A percentile compares a stretch with the other conserved stretches of the same genome.
Conservation (phyloP, 2,113 vertebrate genomes). For the Callocephalon fimbriatum region DNA sequence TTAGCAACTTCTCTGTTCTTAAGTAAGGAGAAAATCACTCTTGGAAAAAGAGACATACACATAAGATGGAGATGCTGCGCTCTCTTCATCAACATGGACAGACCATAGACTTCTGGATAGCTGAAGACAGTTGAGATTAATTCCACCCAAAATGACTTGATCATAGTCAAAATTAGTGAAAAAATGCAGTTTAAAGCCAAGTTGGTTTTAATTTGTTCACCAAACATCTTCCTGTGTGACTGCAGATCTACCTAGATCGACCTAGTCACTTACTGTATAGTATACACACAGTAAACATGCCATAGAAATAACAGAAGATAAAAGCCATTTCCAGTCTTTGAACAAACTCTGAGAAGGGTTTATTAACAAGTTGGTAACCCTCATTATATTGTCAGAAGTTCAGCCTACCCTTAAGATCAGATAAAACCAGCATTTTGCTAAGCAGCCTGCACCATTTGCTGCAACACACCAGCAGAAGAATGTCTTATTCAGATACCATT, state of each 20-base stretch:
- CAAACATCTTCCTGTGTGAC: background rate
- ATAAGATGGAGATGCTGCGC: fast-evolving
- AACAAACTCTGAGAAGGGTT: background rate
- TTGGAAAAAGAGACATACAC: background rate
- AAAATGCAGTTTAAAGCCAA: background rate
- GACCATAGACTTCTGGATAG: background rate
- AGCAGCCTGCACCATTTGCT: background rate
- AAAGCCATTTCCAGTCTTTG: background rate
- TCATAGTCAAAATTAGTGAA: background rate
- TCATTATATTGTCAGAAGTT: background rate
- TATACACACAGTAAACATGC: background rate
- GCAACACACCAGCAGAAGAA: background rate
- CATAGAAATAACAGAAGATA: background rate
- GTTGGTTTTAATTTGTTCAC: background rate
- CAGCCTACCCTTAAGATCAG: background rate
- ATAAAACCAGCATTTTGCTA: background rate
- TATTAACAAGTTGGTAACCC: background rate
- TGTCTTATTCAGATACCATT: background rate
- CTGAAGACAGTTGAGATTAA: background rate
- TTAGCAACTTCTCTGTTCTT: background rate
- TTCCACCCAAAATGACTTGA: background rate
- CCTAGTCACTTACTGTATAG: background rate
- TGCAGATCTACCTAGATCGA: background rate
- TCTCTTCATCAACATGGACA: background rate
- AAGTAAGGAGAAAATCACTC: background rate